Conservation (phyloP, 2,113 vertebrate species). For the Alectura lathami region DNA sequence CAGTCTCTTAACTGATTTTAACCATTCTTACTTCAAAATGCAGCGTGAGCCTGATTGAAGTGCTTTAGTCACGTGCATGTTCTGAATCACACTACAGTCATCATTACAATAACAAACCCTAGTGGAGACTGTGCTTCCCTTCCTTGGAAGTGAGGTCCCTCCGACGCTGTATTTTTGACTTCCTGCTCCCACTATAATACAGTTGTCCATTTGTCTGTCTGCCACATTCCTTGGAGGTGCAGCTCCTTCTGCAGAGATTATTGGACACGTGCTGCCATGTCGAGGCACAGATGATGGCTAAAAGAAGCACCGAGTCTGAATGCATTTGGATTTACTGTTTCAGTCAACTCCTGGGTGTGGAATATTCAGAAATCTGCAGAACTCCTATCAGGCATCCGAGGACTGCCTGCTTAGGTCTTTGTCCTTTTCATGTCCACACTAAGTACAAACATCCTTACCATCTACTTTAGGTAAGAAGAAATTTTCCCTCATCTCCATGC, state of each 20-base stretch:
- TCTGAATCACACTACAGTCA: neutral
- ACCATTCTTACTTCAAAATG: neutral
- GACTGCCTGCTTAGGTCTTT: neutral
- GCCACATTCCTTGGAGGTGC: neutral
- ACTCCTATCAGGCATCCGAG: neutral
- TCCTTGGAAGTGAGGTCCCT: neutral
- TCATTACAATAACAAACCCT: neutral
- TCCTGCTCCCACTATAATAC: neutral
- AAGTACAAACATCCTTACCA: neutral
- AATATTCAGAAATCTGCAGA: neutral
- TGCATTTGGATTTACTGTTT: neutral
- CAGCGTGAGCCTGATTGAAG: neutral
- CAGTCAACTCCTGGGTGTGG: neutral
- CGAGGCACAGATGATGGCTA: neutral
- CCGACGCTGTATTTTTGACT: neutral
- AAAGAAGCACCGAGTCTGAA: neutral
- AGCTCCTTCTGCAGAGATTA: neutral
- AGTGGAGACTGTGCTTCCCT: neutral
- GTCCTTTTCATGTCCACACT: neutral
- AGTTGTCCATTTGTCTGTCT: neutral
- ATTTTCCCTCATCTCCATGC: neutral
- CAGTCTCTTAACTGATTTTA: neutral
- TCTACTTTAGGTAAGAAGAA: neutral
- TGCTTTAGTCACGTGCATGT: neutral
- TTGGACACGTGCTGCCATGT: neutral